Evolutionary conservation across 2,113 vertebrate genomes (phyloP), one percentile per base, ranked within the genome.

Genomic region (Bubalus kerabau): DNA sequence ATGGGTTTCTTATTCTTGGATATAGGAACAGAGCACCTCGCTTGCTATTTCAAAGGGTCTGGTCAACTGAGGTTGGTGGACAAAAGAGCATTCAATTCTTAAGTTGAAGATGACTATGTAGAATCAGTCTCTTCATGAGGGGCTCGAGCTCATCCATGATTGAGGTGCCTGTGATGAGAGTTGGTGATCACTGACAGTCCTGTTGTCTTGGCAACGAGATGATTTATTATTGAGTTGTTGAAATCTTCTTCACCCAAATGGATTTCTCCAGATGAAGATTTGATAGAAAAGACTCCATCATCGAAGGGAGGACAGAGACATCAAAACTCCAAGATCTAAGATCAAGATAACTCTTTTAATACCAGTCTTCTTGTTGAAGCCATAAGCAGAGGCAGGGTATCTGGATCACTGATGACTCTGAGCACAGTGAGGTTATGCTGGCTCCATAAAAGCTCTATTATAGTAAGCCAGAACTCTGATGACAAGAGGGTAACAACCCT

Each of bases 131-230:
- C 67, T 19, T 26, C 3, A 3, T 1, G 57, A 59, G 26, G 26
- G 40, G 2, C 84, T 93, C 12, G 2, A 7, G 28, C 54, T 46
- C 8, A 30, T 11, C 28, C 28, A 3, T 4, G 5, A 8, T 4
- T 28, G 28, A 57, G n/a, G 24, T 9, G 48, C 23, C n/a, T 36
- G 6, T 12, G 3, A 3, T 21, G 24, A 50, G 14, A n/a, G 9
- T 6, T 6, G 2, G n/a, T 13, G 13, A 52, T 56, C n/a, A 57
- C 1, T 50, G 8, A n/a, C 1, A 24, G 2, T 50, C 50, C 21
- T 17, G 23, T 19, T 50, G 16, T 5, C 26, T 56, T 54, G 40
- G 28, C 36, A 83, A 52, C 2, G 43, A 90, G 13, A 5, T 11
- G 19, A 10, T n/a, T 85, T 83, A 7, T 3, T 43, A 15, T 6